phyloP scores from a whole-genome alignment of 2,113 vertebrate species.

The Salvelinus namaycush region DNA sequence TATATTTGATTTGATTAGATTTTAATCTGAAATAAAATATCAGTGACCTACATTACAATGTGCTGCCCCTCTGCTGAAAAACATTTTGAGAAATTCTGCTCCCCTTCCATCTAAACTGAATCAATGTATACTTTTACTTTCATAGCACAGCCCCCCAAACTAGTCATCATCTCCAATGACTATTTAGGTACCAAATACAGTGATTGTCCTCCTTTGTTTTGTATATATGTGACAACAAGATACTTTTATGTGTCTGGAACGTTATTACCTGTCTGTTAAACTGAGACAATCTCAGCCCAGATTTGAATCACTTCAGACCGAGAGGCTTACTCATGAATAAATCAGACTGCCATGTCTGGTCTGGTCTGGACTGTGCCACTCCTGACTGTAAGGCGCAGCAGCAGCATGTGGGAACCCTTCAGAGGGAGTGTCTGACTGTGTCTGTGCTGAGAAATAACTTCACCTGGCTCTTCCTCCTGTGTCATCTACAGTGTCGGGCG shows the following conservation, averaged over 20 bases:
- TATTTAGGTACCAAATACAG: conserved; percentile 5
- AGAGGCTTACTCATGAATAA: conserved; percentile 55
- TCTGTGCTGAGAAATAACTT: conserved; percentile 1
- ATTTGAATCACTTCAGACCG: conserved; percentile 54
- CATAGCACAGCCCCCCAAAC: conserved; percentile 13
- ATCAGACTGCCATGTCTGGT: conserved; percentile 46
- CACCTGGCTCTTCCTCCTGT: conserved; percentile 12
- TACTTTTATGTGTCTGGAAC: conserved; percentile 34
- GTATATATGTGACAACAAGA: conserved; percentile 6
- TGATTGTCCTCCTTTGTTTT: conserved; percentile 19
- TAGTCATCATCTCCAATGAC: conserved; percentile 12
- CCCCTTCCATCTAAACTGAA: background rate
- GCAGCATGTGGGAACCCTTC: too few relatives aligned
- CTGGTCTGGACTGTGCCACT: conserved; percentile 29
- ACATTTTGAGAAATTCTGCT: too few relatives aligned
- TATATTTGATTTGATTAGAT: conserved; percentile 12
- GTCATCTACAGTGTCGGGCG: conserved; percentile 77
- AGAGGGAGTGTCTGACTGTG: background rate
- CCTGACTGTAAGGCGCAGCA: conserved; percentile 21
- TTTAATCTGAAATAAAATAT: conserved; percentile 31
- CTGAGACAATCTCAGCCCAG: background rate
- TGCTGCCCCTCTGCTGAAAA: background rate
- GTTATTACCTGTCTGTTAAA: conserved; percentile 31
- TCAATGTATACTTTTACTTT: conserved; percentile 3
- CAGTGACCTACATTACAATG: conserved; percentile 29